Conservation (phyloP, 2,888 invertebrate genomes). For the Ormyrus rosae region DNA sequence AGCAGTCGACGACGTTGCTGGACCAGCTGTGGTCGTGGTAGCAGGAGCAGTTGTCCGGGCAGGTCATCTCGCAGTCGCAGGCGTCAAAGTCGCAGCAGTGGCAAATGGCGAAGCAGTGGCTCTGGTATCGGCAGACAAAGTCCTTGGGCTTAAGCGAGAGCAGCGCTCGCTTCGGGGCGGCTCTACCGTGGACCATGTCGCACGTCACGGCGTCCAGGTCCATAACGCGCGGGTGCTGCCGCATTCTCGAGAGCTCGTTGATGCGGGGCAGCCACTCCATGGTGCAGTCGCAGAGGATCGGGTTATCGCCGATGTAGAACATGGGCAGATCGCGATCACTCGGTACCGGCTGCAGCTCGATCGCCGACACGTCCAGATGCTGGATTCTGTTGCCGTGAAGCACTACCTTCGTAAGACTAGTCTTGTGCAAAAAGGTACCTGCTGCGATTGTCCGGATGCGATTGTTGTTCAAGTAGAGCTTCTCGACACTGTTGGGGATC, state of each 20-base stretch:
- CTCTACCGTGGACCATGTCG: constrained; percentile 83
- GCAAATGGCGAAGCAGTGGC: constrained; percentile 90
- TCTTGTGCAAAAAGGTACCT: constrained; percentile 83
- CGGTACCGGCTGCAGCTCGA: constrained; percentile 82
- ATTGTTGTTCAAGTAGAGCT: constrained; percentile 85
- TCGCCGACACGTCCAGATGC: constrained; percentile 84
- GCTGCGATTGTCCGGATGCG: constrained; percentile 83
- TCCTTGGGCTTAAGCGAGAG: constrained; percentile 84
- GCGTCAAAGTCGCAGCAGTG: constrained; percentile 94
- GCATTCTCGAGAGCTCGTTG: constrained; percentile 84
- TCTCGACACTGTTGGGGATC: constrained; percentile 85
- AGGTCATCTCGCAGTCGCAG: constrained; percentile 94
- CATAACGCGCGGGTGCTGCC: constrained; percentile 87
- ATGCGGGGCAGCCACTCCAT: constrained; percentile 92
- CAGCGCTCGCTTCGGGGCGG: constrained; percentile 80
- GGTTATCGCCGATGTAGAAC: constrained; percentile 89
- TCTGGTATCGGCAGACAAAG: constrained; percentile 88
- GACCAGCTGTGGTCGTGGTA: constrained; percentile 92
- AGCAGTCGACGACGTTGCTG: constrained; percentile 90
- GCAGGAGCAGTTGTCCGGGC: constrained; percentile 90
- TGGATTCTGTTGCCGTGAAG: constrained; percentile 85
- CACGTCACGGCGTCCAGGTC: constrained; percentile 88
- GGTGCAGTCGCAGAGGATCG: constrained; percentile 89
- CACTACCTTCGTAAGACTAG: constrained; percentile 85
- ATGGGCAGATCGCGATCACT: constrained; percentile 84